A percentile compares a stretch with the other conserved stretches of the same genome.
These are phyloP conservation scores for Aphyosemion australe DNA, from an alignment of 2,113 vertebrate species.

Conservation along the genomic window DNA sequence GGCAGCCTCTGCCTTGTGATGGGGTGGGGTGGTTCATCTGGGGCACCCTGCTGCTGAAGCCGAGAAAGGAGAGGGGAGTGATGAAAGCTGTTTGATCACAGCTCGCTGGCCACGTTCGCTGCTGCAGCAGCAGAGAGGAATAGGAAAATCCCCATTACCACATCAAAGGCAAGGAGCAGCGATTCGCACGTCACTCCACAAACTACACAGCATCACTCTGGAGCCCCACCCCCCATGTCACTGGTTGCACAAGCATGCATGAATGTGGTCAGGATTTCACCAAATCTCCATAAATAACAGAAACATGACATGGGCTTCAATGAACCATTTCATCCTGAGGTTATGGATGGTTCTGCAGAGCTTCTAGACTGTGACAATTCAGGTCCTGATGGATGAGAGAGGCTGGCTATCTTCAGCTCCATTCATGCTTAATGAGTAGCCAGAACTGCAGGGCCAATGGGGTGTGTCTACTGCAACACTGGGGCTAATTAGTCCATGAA, in stretches of 20 bases:
- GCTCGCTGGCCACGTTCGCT: conserved; percentile 69
- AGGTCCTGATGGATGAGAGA: conserved; percentile 34
- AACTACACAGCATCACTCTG: conserved; percentile 30
- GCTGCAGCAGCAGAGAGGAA: conserved; percentile 56
- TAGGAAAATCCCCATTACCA: conserved; percentile 67
- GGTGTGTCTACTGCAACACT: conserved; percentile 72
- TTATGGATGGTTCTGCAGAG: conserved; percentile 28
- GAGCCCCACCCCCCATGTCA: conserved; percentile 23
- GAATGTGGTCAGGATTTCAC: conserved; percentile 1
- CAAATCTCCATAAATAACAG: neutral
- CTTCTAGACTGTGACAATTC: conserved; percentile 2
- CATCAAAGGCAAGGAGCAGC: conserved; percentile 46
- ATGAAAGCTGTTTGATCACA: conserved; percentile 74
- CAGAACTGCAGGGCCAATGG: conserved; percentile 64
- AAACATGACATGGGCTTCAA: neutral
- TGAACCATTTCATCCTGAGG: conserved; percentile 8
- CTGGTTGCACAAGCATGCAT: neutral
- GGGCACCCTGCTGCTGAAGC: conserved; percentile 72
- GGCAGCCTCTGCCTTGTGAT: conserved; percentile 30
- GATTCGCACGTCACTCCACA: conserved; percentile 4
- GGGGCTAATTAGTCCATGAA: conserved; percentile 74
- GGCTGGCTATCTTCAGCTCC: conserved; percentile 38
- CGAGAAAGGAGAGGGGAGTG: conserved; percentile 34
- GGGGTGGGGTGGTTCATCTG: conserved; percentile 64
- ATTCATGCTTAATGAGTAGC: conserved; percentile 69